These are phyloP conservation scores for Panagrolaimus sp. DNA, from an alignment of 1,140 invertebrate genomes.

Conservation along the genomic window DNA sequence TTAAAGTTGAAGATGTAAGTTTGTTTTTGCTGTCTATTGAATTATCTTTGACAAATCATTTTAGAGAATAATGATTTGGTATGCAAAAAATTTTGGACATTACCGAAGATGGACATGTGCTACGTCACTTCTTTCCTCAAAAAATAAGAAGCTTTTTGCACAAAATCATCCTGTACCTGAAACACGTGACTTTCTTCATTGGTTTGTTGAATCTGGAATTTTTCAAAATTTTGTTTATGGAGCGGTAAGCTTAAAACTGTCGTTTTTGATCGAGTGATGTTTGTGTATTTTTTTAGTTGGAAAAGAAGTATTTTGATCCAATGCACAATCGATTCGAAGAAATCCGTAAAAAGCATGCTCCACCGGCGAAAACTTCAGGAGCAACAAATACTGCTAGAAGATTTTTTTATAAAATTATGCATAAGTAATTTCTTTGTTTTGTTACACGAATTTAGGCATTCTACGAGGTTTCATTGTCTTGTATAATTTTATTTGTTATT, in stretches of 20 bases:
- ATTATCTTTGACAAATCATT: background rate
- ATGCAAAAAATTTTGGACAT: background rate
- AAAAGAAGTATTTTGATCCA: background rate
- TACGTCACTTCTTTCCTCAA: background rate
- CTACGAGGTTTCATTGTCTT: too few relatives aligned
- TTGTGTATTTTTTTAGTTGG: background rate
- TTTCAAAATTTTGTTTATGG: constrained; percentile 8
- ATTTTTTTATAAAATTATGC: too few relatives aligned
- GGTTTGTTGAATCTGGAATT: background rate
- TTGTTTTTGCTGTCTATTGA: background rate
- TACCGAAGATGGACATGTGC: background rate
- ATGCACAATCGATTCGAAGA: background rate
- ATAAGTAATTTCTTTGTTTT: too few relatives aligned
- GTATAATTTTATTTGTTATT: too few relatives aligned
- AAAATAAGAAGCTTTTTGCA: background rate
- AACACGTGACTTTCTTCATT: background rate
- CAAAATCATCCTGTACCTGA: background rate
- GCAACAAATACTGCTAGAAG: too few relatives aligned
- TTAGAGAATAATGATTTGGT: constrained; percentile 7
- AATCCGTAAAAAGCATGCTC: background rate
- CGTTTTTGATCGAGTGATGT: background rate
- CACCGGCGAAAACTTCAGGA: background rate
- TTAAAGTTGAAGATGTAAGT: constrained; percentile 5
- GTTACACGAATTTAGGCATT: too few relatives aligned
- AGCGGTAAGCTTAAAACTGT: background rate